phyloP scores from a whole-genome alignment of 2,113 vertebrate genomes.

The Gymnobelideus leadbeateri region DNA sequence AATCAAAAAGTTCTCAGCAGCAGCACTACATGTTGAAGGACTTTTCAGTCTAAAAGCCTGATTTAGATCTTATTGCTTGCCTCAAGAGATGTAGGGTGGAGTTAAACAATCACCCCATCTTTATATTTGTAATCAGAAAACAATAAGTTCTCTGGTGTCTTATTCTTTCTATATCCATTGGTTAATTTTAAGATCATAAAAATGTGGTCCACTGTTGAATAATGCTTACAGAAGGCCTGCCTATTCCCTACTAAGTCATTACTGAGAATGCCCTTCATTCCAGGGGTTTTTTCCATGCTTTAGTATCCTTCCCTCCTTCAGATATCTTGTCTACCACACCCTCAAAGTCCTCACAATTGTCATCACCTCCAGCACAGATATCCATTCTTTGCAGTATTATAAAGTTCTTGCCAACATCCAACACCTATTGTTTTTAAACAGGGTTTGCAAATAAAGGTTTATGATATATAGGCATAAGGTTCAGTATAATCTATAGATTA shows the following conservation, averaged over 20 bases:
- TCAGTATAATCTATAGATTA: no score
- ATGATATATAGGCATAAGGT: no score
- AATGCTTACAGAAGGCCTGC: background rate
- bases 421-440: no score
- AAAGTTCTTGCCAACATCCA: no score
- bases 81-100: background rate
- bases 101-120: background rate
- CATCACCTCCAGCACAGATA: no score
- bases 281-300: no score
- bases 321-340: no score
- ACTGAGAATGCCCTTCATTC: background rate
- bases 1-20: background rate
- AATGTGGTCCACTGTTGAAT: background rate
- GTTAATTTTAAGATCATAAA: background rate
- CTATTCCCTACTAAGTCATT: background rate
- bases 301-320: no score
- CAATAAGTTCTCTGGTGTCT: background rate
- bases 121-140: background rate
- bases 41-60: background rate
- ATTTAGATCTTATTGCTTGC: background rate
- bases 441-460: no score
- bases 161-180: background rate
- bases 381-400: no score
- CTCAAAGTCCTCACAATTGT: no score
- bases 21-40: background rate